Conservation (phyloP, 2,113 vertebrate species). For the Trichechus manatus region DNA sequence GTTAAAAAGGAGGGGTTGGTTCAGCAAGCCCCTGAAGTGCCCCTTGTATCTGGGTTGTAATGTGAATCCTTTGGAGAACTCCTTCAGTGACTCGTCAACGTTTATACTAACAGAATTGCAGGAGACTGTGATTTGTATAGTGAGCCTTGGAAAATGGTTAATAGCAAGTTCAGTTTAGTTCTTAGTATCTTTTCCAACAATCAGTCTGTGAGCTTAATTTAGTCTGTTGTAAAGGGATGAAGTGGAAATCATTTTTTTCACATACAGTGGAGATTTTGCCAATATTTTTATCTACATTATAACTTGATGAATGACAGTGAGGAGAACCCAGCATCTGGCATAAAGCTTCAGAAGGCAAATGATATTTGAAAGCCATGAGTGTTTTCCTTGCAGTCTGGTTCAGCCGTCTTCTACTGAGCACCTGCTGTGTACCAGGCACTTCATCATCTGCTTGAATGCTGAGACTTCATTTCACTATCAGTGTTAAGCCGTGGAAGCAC, state of each 20-base stretch:
- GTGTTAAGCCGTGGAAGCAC: not conserved
- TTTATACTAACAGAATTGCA: conserved; percentile 80
- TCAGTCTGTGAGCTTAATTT: conserved; percentile 83
- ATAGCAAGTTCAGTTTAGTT: conserved; percentile 84
- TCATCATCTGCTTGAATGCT: not conserved
- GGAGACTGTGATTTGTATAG: conserved; percentile 85
- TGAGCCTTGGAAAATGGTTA: conserved; percentile 85
- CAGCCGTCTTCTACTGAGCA: not conserved
- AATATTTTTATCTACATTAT: conserved; percentile 76
- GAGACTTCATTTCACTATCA: not conserved
- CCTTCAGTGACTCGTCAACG: conserved; percentile 83
- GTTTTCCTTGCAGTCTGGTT: not conserved
- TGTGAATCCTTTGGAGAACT: conserved; percentile 89
- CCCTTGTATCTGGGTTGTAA: conserved; percentile 84
- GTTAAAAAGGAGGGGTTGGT: conserved; percentile 70
- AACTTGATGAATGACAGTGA: conserved; percentile 27
- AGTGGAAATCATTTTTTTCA: conserved; percentile 69
- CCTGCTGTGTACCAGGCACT: not conserved
- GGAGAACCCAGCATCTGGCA: not conserved
- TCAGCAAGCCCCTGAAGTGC: conserved; percentile 54
- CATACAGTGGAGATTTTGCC: conserved; percentile 78
- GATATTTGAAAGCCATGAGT: not conserved
- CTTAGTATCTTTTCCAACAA: conserved; percentile 83
- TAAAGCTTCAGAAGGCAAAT: not conserved
- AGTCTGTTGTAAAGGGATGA: conserved; percentile 80